A percentile compares a stretch with the other conserved stretches of the same genome.
Evolutionary conservation across 2,888 invertebrate genomes (phyloP).

Genomic region (Limenitis arthemis): DNA sequence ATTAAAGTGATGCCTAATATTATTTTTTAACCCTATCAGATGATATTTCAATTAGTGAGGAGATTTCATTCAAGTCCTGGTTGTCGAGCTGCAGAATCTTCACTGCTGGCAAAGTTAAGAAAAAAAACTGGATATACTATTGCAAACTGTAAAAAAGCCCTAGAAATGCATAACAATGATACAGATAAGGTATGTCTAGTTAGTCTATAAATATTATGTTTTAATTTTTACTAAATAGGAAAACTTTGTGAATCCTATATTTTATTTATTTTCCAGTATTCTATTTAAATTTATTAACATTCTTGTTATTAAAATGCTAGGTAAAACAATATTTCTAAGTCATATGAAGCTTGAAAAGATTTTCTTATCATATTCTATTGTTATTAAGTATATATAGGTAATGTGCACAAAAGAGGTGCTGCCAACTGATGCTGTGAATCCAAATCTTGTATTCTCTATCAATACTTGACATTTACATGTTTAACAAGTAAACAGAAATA

Average conservation of each 20-base stretch:
- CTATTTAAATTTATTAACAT: too few relatives aligned
- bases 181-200: slow-evolving; percentile 76
- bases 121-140: slow-evolving; percentile 98
- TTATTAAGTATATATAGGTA: too few relatives aligned
- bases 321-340: too few relatives aligned
- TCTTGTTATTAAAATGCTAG: too few relatives aligned
- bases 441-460: too few relatives aligned
- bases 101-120: slow-evolving; percentile 84
- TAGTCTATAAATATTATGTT: neutral
- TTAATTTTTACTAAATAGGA: neutral
- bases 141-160: slow-evolving; percentile 95
- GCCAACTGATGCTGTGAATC: too few relatives aligned
- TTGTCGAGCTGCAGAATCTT: slow-evolving; percentile 76
- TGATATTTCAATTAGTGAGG: slow-evolving; percentile 72
- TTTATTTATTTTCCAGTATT: neutral
- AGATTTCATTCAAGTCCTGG: slow-evolving; percentile 72
- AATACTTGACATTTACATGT: too few relatives aligned
- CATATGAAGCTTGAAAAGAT: too few relatives aligned
- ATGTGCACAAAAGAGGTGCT: too few relatives aligned
- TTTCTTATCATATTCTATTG: too few relatives aligned
- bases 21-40: slow-evolving; percentile 48
- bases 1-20: neutral
- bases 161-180: slow-evolving; percentile 92
- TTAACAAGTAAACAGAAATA: too few relatives aligned
- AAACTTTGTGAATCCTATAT: neutral